Evolutionary conservation across 2,113 vertebrate genomes (phyloP), one percentile per base, ranked within the genome.

Genomic region (Hoplias malabaricus): DNA sequence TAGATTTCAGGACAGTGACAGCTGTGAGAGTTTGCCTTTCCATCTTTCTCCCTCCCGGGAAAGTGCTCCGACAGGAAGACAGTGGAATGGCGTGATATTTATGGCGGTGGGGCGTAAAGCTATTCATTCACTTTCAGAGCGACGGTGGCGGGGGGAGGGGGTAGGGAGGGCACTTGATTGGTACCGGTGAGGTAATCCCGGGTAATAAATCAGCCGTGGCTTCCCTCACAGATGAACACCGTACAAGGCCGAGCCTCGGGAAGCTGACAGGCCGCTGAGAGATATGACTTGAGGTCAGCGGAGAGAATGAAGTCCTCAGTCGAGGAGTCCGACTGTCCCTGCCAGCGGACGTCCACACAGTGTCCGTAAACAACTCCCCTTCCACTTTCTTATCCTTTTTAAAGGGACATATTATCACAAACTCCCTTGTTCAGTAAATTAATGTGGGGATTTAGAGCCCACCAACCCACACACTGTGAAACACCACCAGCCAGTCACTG

Each of bases 121-220:
- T 16, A 33, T 70, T 82, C 54, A 4, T 73, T 69, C 75, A 23
- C 62, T 36, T 61, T 63, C 36, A 69, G 63, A 59, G 33, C 23
- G 16, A 9, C 9, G 36, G 4, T 38, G 36, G 4, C 4, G 36
- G 36, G 36, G 36, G 46, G 42, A 43, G 42, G 42, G 16, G 42
- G 42, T n/a, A 74, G 53, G 53, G 54, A 42, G 65, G 48, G 48
- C 5, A 57, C 70, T 38, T 40, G 56, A 82, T 82, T 82, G 80
- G 65, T 82, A 74, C 69, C 66, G 21, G 34, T 62, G 70, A 69
- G 56, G 70, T 74, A 82, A 74, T 74, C 61, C 48, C 12, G 25
- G 54, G 25, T 82, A 63, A 74, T 67, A 82, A 74, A 78, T 78
- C 75, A 82, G 56, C 57, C 14, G 4, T 13, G 31, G 40, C 69